These are phyloP conservation scores for Volucella inanis DNA, from an alignment of 2,888 invertebrate species.

Conservation along the genomic window DNA sequence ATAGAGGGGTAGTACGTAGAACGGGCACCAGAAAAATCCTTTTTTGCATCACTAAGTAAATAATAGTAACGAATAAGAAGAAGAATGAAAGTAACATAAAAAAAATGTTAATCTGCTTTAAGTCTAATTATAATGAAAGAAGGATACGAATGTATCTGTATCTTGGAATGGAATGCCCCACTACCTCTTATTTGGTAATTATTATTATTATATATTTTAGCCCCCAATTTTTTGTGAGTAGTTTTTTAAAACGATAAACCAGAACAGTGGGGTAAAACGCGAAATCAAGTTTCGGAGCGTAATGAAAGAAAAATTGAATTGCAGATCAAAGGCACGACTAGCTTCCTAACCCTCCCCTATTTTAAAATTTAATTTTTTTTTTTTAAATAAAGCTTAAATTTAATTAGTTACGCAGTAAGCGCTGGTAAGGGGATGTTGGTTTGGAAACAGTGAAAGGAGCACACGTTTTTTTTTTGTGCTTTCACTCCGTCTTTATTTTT, in stretches of 20 bases:
- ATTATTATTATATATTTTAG: background rate
- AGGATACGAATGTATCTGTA: slow-evolving; percentile 19
- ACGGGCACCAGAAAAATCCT: background rate
- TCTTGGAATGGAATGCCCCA: background rate
- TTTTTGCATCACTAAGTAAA: slow-evolving; percentile 11
- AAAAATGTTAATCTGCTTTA: slow-evolving; percentile 43
- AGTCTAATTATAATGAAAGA: slow-evolving; percentile 41
- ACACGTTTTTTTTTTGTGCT: slow-evolving; percentile 26
- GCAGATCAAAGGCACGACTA: slow-evolving; percentile 52
- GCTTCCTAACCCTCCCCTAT: background rate
- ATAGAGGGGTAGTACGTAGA: too few relatives aligned
- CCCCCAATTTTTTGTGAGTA: background rate
- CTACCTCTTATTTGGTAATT: background rate
- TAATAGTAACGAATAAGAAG: slow-evolving; percentile 1
- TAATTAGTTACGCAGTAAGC: slow-evolving; percentile 47
- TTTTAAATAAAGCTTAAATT: slow-evolving; percentile 49
- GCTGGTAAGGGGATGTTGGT: background rate
- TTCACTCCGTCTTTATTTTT: background rate
- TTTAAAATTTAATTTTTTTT: background rate
- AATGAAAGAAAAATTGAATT: slow-evolving; percentile 61
- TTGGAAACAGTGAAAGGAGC: slow-evolving; percentile 7
- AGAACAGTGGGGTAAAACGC: slow-evolving; percentile 1
- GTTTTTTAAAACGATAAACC: background rate
- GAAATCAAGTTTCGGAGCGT: slow-evolving; percentile 41
- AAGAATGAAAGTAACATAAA: background rate